Percentiles rank a stretch among this genome's conserved stretches.
Evolutionary conservation across 2,888 invertebrate species (phyloP).

Genomic region (Epiblema foenella): DNA sequence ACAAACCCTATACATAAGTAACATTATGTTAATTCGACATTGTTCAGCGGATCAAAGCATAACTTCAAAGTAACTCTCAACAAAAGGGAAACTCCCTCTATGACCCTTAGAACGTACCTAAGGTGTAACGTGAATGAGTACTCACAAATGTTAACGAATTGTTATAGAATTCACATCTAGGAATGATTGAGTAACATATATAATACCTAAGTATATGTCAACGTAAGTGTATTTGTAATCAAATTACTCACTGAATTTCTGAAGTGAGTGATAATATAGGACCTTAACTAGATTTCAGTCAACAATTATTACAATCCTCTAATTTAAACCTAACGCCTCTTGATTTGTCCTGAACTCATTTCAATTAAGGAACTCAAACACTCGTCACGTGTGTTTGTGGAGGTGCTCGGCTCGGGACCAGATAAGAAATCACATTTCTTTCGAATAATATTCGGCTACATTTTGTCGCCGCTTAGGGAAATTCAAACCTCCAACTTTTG

Average conservation of each 20-base stretch:
- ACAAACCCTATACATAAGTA: no score
- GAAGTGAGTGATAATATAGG: no score
- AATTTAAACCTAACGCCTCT: constrained; percentile 11
- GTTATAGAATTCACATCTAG: not conserved
- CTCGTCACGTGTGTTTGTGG: constrained; percentile 27
- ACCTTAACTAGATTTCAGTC: not conserved
- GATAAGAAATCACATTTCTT: constrained; percentile 43
- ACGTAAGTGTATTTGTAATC: not conserved
- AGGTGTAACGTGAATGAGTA: constrained; percentile 24
- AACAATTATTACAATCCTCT: not conserved
- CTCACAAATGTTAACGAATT: constrained; percentile 12
- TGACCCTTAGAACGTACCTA: constrained; percentile 17
- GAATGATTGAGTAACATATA: not conserved
- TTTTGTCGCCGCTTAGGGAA: constrained; percentile 44
- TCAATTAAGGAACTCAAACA: constrained; percentile 40
- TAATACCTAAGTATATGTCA: not conserved
- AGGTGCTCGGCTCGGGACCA: constrained; percentile 17
- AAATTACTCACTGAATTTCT: not conserved
- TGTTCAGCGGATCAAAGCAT: constrained; percentile 39
- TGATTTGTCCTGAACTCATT: constrained; percentile 33
- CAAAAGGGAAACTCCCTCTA: constrained; percentile 35
- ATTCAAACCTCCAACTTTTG: constrained; percentile 47
- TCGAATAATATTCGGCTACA: constrained; percentile 42
- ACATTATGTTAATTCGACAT: constrained; percentile 25
- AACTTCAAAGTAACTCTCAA: constrained; percentile 31